A percentile compares a stretch with the other conserved stretches of the same genome.
Conservation (phyloP, 2,797 vertebrate species). For the Chelmon rostratus region DNA sequence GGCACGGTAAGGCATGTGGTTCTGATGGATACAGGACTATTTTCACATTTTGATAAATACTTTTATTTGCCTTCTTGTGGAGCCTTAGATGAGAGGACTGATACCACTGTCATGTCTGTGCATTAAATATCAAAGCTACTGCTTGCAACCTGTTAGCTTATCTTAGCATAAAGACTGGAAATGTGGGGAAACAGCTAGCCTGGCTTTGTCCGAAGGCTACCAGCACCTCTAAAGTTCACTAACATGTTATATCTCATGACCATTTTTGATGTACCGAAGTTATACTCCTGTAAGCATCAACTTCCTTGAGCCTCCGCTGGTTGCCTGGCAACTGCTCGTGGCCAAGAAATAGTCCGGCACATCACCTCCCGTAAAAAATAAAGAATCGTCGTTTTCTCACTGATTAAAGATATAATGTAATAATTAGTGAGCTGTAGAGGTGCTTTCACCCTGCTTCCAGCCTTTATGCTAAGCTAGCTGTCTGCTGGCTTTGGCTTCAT, state of each 20-base stretch:
- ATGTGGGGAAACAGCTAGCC: neutral
- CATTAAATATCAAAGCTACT: conserved; percentile 1
- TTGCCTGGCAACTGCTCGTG: neutral
- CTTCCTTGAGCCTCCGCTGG: neutral
- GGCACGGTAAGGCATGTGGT: too few relatives aligned
- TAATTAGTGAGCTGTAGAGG: neutral
- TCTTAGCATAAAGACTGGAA: neutral
- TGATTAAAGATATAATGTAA: neutral
- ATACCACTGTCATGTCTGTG: neutral
- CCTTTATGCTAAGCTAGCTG: conserved; percentile 8
- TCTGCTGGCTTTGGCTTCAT: conserved; percentile 9
- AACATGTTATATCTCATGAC: neutral
- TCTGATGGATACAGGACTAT: neutral
- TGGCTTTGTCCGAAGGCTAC: neutral
- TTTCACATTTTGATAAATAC: neutral
- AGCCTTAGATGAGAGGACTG: neutral
- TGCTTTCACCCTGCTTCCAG: neutral
- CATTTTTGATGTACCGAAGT: neutral
- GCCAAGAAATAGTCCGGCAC: neutral
- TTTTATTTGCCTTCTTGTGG: neutral
- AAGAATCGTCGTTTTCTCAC: neutral
- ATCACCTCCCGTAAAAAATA: neutral
- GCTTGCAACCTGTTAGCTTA: neutral
- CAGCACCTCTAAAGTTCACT: neutral
- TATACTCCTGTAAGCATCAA: neutral